Evolutionary conservation across 2,113 vertebrate species (phyloP).

Genomic region (Tor tambroides): DNA sequence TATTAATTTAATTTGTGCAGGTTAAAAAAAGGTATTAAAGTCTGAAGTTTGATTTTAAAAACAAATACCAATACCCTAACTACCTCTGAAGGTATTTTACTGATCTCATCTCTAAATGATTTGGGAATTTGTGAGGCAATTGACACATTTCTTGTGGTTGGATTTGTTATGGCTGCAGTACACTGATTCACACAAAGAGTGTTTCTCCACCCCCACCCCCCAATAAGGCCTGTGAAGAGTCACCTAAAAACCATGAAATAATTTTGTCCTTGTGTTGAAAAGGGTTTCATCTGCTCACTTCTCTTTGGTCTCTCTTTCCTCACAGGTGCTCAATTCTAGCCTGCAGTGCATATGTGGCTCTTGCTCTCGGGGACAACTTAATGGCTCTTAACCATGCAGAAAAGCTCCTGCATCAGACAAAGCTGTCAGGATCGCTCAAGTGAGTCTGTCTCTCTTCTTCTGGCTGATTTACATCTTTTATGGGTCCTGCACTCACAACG

Average conservation of each 20-base stretch:
- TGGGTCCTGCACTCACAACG: not conserved
- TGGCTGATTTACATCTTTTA: not conserved
- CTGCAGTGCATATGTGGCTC: slow-evolving; percentile 92
- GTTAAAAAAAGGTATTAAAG: no score
- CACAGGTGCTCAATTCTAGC: slow-evolving; percentile 94
- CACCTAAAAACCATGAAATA: not conserved
- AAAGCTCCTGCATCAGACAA: slow-evolving; percentile 93
- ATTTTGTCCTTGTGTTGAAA: not conserved
- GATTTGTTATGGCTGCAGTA: not conserved
- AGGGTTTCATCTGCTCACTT: not conserved
- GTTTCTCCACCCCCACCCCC: no score
- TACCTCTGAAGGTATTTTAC: not conserved
- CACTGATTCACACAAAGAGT: not conserved
- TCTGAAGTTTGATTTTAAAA: not conserved
- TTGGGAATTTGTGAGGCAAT: not conserved
- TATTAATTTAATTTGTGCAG: no score
- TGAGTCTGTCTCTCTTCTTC: slow-evolving; percentile 71
- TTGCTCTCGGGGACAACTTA: slow-evolving; percentile 95
- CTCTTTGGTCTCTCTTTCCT: slow-evolving; percentile 21
- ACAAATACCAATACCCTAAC: not conserved
- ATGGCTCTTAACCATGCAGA: slow-evolving; percentile 95
- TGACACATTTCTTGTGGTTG: not conserved
- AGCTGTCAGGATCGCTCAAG: slow-evolving; percentile 96
- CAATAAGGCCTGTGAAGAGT: not conserved
- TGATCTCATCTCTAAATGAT: not conserved